phyloP scores from a whole-genome alignment of 2,888 invertebrate species.

The Trissonchulus latispiculum region DNA sequence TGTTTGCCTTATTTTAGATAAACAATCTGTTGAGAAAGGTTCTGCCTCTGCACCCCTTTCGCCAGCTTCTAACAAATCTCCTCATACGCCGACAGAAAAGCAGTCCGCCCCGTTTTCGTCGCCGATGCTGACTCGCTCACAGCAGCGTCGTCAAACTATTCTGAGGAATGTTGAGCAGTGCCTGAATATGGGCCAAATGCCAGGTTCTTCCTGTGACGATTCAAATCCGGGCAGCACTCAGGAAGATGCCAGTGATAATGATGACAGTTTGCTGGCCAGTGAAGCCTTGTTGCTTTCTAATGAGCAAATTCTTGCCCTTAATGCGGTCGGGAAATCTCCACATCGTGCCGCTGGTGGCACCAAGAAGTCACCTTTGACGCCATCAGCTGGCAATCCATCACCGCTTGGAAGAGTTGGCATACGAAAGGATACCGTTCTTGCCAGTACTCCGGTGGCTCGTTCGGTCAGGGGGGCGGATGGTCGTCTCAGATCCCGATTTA shows the following conservation, averaged over 20 bases:
- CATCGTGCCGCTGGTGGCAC: background rate
- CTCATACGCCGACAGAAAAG: no score
- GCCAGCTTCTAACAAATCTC: no score
- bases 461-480: no score
- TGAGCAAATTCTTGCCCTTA: background rate
- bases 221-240: background rate
- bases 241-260: background rate
- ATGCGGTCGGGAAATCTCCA: background rate
- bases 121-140: background rate
- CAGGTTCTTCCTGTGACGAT: background rate
- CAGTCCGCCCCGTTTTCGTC: background rate
- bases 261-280: background rate
- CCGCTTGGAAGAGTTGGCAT: background rate
- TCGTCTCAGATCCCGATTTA: background rate
- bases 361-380: background rate
- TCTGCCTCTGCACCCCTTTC: no score
- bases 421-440: background rate
- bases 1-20: no score
- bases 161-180: background rate
- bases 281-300: background rate
- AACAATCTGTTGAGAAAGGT: no score
- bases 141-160: background rate
- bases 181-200: background rate
- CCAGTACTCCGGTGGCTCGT: background rate
- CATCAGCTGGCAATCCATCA: no score